Percentiles rank a stretch among this genome's conserved stretches.
Evolutionary conservation across 2,888 invertebrate genomes (phyloP).

Genomic region (Macrophya annulata): DNA sequence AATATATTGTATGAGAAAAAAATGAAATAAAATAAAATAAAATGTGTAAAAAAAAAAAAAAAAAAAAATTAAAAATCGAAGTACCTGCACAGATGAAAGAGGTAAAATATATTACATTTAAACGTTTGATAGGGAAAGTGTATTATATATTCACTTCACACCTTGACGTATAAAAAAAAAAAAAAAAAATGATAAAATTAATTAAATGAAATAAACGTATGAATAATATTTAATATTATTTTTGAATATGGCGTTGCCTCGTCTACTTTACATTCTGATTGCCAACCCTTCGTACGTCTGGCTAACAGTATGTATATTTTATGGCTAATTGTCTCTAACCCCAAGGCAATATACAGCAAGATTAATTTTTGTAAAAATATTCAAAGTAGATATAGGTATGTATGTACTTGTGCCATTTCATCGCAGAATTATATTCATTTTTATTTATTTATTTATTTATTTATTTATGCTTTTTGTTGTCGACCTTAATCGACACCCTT

Average conservation of each 20-base stretch:
- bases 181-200: too few species aligned
- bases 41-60: not conserved
- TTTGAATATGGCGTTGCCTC: not conserved
- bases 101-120: not conserved
- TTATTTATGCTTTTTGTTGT: too few species aligned
- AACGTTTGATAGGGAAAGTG: not conserved
- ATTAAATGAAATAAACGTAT: not conserved
- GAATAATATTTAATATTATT: not conserved
- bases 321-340: not conserved
- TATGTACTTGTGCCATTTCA: not conserved
- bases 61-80: too few species aligned
- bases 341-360: not conserved
- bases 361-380: slow-evolving; percentile 10
- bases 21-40: not conserved
- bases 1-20: not conserved
- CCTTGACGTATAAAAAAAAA: too few species aligned
- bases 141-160: too few species aligned
- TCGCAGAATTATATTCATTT: not conserved
- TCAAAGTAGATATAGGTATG: not conserved
- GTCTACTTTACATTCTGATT: not conserved
- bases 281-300: not conserved
- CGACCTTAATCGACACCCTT: not conserved
- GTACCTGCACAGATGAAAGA: not conserved
- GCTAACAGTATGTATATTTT: not conserved
- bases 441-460: not conserved